These are phyloP conservation scores for Asobara japonica DNA, from an alignment of 1,140 invertebrate species.

Conservation along the genomic window DNA sequence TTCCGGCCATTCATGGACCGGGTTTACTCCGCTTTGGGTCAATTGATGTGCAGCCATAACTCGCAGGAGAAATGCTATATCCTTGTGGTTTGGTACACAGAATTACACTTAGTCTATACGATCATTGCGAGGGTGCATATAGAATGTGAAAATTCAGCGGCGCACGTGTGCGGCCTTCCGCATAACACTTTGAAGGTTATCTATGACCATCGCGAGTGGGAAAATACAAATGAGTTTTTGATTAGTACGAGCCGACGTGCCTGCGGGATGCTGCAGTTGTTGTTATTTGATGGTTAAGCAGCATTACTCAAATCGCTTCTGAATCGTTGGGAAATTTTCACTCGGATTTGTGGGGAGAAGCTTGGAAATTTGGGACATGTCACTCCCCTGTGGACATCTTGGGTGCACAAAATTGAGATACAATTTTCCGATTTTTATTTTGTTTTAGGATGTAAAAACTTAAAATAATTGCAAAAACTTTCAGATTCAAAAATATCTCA, in stretches of 20 bases:
- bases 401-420: no score
- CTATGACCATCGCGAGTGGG: slow-evolving; percentile 16
- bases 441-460: no score
- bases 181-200: slow-evolving; percentile 32
- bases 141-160: slow-evolving; percentile 24
- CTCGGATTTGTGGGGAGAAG: no score
- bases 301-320: no score
- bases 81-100: slow-evolving; percentile 52
- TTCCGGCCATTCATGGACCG: background rate
- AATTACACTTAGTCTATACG: slow-evolving; percentile 61
- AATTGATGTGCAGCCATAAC: slow-evolving; percentile 57
- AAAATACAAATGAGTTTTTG: background rate
- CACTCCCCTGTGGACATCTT: no score
- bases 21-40: slow-evolving; percentile 24
- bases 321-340: no score
- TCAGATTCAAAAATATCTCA: no score
- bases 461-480: no score
- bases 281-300: background rate
- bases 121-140: slow-evolving; percentile 38
- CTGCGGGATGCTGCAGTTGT: background rate
- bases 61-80: slow-evolving; percentile 42
- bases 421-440: no score
- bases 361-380: no score
- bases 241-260: background rate
- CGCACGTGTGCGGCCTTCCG: background rate